These are phyloP conservation scores for Nothocercus julius DNA, from an alignment of 2,113 vertebrate genomes.

Conservation along the genomic window DNA sequence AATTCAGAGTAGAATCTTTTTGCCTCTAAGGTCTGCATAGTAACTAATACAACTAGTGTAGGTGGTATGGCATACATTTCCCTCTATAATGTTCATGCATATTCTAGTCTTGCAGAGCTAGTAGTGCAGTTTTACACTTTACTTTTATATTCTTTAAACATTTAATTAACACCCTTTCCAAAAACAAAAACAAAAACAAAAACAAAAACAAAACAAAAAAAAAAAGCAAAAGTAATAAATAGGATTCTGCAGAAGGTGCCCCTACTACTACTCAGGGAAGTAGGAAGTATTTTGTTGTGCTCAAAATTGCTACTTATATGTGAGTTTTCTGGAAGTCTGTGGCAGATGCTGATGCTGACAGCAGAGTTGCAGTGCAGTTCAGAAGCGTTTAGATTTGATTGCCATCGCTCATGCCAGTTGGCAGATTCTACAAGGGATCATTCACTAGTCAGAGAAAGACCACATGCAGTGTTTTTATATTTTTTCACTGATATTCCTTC, in stretches of 20 bases:
- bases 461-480: neutral
- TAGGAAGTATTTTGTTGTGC: too few species aligned
- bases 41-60: neutral
- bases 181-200: neutral
- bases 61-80: neutral
- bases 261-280: too few species aligned
- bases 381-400: neutral
- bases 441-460: neutral
- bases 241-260: too few species aligned
- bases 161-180: neutral
- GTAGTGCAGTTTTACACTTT: neutral
- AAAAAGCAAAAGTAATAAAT: too few species aligned
- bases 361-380: neutral
- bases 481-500: neutral
- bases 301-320: too few species aligned
- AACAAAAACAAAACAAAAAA: too few species aligned
- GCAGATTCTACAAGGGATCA: neutral
- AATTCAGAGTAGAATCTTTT: neutral
- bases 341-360: neutral
- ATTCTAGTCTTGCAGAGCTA: neutral
- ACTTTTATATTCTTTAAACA: neutral
- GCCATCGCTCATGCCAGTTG: neutral
- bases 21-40: neutral
- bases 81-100: neutral
- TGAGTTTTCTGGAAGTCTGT: neutral